Conservation (phyloP, 1,140 invertebrate species). For the Gonatopus flavifemur region DNA sequence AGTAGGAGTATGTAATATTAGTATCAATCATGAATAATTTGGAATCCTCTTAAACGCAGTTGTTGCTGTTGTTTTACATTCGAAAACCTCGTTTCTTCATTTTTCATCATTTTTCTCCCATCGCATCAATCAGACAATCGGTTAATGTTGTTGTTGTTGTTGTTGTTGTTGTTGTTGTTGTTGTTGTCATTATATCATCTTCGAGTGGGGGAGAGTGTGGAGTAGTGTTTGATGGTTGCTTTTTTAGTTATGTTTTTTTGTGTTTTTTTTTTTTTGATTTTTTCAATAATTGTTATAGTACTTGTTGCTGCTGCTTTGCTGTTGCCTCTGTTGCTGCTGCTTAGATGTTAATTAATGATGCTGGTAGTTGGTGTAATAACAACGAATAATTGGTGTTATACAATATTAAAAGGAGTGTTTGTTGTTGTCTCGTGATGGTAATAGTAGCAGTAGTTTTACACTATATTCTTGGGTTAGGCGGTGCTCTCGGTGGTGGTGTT, state of each 20-base stretch:
- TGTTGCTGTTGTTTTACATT: constrained; percentile 8
- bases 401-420: constrained; percentile 40
- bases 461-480: constrained; percentile 53
- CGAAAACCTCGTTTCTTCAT: constrained; percentile 11
- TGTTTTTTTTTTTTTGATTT: constrained; percentile 41
- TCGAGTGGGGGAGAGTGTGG: constrained; percentile 42
- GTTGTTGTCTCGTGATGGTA: constrained; percentile 26
- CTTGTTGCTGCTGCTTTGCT: constrained; percentile 23
- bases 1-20: too few species aligned
- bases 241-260: constrained; percentile 33
- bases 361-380: not conserved
- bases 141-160: constrained; percentile 1
- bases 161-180: not conserved
- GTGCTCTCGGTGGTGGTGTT: constrained; percentile 62
- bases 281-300: constrained; percentile 43
- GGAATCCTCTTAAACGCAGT: too few species aligned
- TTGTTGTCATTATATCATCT: constrained; percentile 32
- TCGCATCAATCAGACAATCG: constrained; percentile 2
- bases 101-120: constrained; percentile 21
- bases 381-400: constrained; percentile 36
- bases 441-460: too few species aligned
- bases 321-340: constrained; percentile 37
- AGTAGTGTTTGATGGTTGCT: constrained; percentile 39
- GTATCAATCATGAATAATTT: too few species aligned
- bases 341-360: constrained; percentile 13